phyloP scores from a whole-genome alignment of 2,888 invertebrate species.

The Eilema depressum region DNA sequence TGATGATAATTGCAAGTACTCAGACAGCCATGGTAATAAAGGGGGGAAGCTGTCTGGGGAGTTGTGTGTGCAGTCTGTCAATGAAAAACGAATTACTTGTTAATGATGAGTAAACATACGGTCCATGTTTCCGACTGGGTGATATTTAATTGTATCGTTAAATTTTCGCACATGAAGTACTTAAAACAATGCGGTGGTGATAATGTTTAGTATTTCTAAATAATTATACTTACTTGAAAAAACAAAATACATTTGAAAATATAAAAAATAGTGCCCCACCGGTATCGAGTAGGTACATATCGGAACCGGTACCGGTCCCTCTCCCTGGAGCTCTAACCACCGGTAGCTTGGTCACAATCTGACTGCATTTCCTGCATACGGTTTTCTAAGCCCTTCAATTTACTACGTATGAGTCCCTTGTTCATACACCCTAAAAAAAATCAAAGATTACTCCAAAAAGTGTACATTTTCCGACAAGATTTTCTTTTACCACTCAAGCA shows the following conservation, averaged over 20 bases:
- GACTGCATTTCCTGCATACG: neutral
- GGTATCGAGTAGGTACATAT: no score
- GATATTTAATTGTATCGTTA: no score
- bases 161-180: no score
- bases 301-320: no score
- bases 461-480: neutral
- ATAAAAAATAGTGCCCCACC: no score
- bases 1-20: slow-evolving; percentile 7
- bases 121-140: no score
- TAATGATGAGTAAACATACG: slow-evolving; percentile 40
- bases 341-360: no score
- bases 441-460: neutral
- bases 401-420: neutral
- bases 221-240: no score
- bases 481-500: neutral
- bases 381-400: neutral
- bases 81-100: slow-evolving; percentile 42
- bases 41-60: slow-evolving; percentile 23
- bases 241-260: no score
- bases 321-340: no score
- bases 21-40: slow-evolving; percentile 36
- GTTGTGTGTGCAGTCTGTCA: slow-evolving; percentile 24
- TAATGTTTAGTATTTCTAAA: no score
- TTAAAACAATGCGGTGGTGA: no score
- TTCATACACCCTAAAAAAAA: neutral